Base-by-base conservation (phyloP, 2,797 vertebrate species). In the Telmatherina bonti region DNA sequence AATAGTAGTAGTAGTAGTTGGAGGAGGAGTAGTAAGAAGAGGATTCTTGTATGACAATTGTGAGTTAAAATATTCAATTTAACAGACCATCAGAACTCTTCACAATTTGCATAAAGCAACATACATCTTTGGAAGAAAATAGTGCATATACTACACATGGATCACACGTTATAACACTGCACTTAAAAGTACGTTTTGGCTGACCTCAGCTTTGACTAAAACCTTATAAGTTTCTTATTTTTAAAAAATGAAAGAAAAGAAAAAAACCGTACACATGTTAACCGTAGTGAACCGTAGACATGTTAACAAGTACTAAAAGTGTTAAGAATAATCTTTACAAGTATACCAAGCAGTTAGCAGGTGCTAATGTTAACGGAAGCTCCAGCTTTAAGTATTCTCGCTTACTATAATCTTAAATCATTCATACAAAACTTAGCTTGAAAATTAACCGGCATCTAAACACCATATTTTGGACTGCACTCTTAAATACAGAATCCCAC, bases 351-450 rank as follows among this genome's bases (percentile, higher is more conserved):
- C 56, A 58, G 24, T 45, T 56, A 59, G 7, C n/a, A 35, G 20
- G 16, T 26, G 76, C 67, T 74, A 81, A 59, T 55, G 31, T 62
- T 22, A 54, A 58, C 26, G 16, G 22, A 51, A 54, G 58, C 51
- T 53, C 10, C 9, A 24, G 59, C 72, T 71, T 53, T 67, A 29
- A 27, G 8, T 7, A 16, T 1, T 1, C 24, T 35, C 0, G 31
- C 11, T 18, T 5, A 27, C 30, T 18, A 43, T 43, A 18, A 7
- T 9, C 22, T 1, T 36, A 22, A 24, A 13, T 7, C 1, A 41
- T 30, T 33, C 7, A 38, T 22, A 56, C 4, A 9, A 18, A 7
- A 35, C 16, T 3, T 11, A 20, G 0, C 2, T 11, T 1, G 9
- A 11, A 10, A 41, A 1, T n/a, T 20, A 1, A 43, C 0, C 2